Conservation (phyloP, 2,888 invertebrate species). For the Temnothorax unifasciatus region DNA sequence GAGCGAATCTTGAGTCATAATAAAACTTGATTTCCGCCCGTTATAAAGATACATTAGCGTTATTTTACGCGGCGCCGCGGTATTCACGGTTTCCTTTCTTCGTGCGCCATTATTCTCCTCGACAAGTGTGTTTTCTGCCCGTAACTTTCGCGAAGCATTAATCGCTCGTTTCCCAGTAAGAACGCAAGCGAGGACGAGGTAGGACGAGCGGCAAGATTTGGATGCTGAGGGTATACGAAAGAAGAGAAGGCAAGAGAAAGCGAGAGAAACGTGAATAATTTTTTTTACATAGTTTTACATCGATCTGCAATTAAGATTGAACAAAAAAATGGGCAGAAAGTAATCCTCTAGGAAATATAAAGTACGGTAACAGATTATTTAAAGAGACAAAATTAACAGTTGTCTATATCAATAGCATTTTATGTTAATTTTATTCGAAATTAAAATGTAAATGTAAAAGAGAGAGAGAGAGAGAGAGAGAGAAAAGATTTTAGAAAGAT, state of each 20-base stretch:
- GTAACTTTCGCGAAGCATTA: conserved; percentile 73
- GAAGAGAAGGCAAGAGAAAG: conserved; percentile 3
- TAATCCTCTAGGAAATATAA: conserved; percentile 29
- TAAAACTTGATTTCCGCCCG: conserved; percentile 72
- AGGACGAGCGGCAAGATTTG: conserved; percentile 13
- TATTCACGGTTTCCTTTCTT: conserved; percentile 58
- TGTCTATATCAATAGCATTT: neutral
- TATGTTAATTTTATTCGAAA: conserved; percentile 12
- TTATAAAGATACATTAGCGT: conserved; percentile 76
- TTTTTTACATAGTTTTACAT: conserved; percentile 48
- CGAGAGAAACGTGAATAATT: conserved; percentile 34
- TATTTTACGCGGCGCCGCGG: conserved; percentile 66
- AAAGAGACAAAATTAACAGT: conserved; percentile 24
- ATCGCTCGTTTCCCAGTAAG: conserved; percentile 68
- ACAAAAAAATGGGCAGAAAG: conserved; percentile 21
- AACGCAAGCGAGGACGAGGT: conserved; percentile 38
- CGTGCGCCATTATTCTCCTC: conserved; percentile 67
- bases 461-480: no score
- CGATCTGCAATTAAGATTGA: neutral
- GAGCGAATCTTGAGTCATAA: conserved; percentile 71
- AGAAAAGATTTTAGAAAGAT: neutral
- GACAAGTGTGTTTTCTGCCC: conserved; percentile 70
- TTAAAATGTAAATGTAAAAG: conserved; percentile 37
- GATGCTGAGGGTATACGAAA: conserved; percentile 22
- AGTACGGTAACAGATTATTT: conserved; percentile 26